A percentile compares a stretch with the other conserved stretches of the same genome.
Conservation (phyloP, 2,797 vertebrate species). For the Knipowitschia caucasica region DNA sequence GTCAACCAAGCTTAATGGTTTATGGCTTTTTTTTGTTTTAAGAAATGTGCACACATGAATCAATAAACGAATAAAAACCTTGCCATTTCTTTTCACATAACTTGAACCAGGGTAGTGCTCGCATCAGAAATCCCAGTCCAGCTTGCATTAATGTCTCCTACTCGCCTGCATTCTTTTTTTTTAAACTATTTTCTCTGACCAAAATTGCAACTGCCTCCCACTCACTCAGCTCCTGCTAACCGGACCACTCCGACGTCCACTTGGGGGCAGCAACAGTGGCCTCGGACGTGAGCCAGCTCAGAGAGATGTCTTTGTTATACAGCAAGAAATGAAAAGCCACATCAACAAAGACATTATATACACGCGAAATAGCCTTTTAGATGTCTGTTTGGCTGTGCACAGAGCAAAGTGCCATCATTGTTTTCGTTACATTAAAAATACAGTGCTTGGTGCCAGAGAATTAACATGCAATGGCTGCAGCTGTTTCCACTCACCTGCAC, state of each 20-base stretch:
- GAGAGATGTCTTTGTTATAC: neutral
- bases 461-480: slow-evolving; percentile 1
- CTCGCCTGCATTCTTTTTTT: neutral
- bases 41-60: no score
- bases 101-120: neutral
- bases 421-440: neutral
- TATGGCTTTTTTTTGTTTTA: no score
- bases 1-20: no score
- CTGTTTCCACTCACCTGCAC: slow-evolving; percentile 1
- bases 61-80: no score
- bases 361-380: no score
- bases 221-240: neutral
- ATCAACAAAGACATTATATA: slow-evolving; percentile 1
- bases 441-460: neutral
- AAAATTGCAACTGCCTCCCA: neutral
- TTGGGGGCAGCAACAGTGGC: slow-evolving; percentile 11
- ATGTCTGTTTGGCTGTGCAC: neutral
- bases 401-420: neutral
- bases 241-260: slow-evolving; percentile 5
- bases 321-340: neutral
- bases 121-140: neutral
- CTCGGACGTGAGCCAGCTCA: slow-evolving; percentile 1
- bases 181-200: neutral
- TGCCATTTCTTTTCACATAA: neutral
- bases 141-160: neutral